Base-by-base conservation (phyloP, 2,113 vertebrate species). In the Embiotoca jacksoni region DNA sequence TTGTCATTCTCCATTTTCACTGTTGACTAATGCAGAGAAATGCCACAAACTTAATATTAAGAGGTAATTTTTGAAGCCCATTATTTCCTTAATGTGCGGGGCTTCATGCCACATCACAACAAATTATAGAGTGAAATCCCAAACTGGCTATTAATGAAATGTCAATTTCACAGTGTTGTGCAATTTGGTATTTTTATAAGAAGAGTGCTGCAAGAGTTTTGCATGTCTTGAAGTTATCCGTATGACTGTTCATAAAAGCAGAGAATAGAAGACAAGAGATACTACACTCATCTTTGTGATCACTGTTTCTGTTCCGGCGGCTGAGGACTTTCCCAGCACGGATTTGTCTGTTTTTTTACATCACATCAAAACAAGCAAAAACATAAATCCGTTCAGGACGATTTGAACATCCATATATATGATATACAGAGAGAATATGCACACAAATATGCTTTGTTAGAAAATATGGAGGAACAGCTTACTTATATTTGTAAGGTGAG, bases 11-110 rank as follows among this genome's bases (percentile, higher is more conserved):
- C 16, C 11, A 62, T 77, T 77, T 80, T 79, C 53, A 44, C n/a
- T 53, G 54, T 52, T 78, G 66, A 73, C 9, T 77, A 59, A 72
- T 49, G 39, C 35, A 44, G 52, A 72, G 11, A 84, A 70, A 67
- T 69, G 39, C 46, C 41, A 64, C 63, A 62, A 36, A 70, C 13
- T 3, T 55, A 52, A 70, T 55, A 50, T 58, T 31, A 32, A 55
- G 15, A 33, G 36, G 41, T 73, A 3, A 15, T 44, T 61, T 71
- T 63, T 66, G 15, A 81, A 65, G 59, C 8, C n/a, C 13, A 33
- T 60, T 55, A 64, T 81, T 78, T 49, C 23, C 33, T 7, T 69
- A 4, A 86, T 66, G 11, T 57, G 41, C 13, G 16, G 32, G 14
- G 14, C 23, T 62, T 75, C 54, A 72, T 16, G 54, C 31, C 13